Conservation (phyloP, 2,797 vertebrate species). For the Sebastes wilsoni region DNA sequence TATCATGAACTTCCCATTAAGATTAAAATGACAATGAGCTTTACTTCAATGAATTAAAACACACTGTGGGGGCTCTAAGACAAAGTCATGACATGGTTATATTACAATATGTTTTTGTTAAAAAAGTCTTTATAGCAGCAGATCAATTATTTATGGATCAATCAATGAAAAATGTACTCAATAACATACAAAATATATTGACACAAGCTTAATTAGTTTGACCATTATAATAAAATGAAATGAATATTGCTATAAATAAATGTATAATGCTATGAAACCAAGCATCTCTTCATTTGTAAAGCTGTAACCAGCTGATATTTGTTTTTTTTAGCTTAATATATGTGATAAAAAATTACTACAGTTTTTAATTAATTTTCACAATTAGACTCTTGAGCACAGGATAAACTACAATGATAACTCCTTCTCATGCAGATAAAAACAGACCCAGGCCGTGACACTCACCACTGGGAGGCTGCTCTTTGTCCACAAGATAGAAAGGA, state of each 20-base stretch:
- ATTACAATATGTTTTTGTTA: neutral
- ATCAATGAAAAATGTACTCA: neutral
- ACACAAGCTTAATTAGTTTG: neutral
- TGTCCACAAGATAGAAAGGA: slow-evolving; percentile 90
- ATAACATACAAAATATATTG: neutral
- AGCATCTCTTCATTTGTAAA: neutral
- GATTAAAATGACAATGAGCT: neutral
- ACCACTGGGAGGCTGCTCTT: slow-evolving; percentile 84
- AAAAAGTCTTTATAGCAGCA: neutral
- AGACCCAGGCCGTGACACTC: neutral
- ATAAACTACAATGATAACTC: neutral
- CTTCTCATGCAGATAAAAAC: neutral
- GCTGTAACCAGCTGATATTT: neutral
- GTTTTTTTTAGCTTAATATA: neutral
- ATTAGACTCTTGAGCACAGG: neutral
- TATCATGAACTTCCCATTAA: neutral
- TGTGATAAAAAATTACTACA: neutral
- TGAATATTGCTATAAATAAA: neutral
- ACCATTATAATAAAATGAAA: neutral
- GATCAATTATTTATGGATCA: neutral
- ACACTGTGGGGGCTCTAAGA: neutral
- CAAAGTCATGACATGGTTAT: neutral
- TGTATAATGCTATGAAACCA: neutral
- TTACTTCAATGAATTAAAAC: neutral
- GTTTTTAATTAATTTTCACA: neutral